Conservation (phyloP, 2,113 vertebrate genomes). For the Oreochromis spilurus region DNA sequence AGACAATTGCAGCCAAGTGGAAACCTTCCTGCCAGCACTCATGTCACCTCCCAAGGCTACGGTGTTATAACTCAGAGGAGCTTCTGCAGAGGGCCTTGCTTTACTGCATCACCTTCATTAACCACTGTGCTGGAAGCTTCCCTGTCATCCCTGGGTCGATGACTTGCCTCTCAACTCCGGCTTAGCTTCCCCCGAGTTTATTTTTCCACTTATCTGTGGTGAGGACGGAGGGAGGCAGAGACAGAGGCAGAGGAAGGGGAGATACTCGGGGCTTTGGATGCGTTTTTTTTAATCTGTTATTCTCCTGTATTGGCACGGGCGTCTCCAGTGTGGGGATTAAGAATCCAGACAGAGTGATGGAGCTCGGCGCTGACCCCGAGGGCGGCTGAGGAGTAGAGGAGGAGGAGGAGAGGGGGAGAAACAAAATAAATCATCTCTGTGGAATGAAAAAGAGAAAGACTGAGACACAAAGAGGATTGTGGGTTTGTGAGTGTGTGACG, state of each 20-base stretch:
- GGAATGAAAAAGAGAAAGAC: slow-evolving; percentile 45
- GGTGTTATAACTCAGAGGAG: slow-evolving; percentile 42
- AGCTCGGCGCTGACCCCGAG: slow-evolving; percentile 51
- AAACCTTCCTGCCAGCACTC: slow-evolving; percentile 21
- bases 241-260: slow-evolving; percentile 11
- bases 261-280: slow-evolving; percentile 13
- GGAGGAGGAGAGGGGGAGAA: slow-evolving; percentile 31
- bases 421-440: slow-evolving; percentile 61
- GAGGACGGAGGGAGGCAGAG: slow-evolving; percentile 9
- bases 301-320: slow-evolving; percentile 57
- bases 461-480: slow-evolving; percentile 32
- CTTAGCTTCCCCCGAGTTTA: slow-evolving; percentile 44
- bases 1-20: slow-evolving; percentile 36
- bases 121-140: slow-evolving; percentile 37
- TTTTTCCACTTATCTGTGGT: slow-evolving; percentile 57
- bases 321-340: slow-evolving; percentile 62
- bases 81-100: slow-evolving; percentile 25
- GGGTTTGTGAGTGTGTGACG: neutral
- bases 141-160: slow-evolving; percentile 42
- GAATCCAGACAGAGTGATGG: slow-evolving; percentile 58
- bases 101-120: slow-evolving; percentile 53
- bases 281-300: slow-evolving; percentile 56
- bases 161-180: slow-evolving; percentile 22
- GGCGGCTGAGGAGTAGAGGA: slow-evolving; percentile 28
- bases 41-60: slow-evolving; percentile 40